Percentiles rank a stretch among this genome's conserved stretches.
Evolutionary conservation across 2,888 invertebrate genomes (phyloP).

Genomic region (Siphlonurus alternatus): DNA sequence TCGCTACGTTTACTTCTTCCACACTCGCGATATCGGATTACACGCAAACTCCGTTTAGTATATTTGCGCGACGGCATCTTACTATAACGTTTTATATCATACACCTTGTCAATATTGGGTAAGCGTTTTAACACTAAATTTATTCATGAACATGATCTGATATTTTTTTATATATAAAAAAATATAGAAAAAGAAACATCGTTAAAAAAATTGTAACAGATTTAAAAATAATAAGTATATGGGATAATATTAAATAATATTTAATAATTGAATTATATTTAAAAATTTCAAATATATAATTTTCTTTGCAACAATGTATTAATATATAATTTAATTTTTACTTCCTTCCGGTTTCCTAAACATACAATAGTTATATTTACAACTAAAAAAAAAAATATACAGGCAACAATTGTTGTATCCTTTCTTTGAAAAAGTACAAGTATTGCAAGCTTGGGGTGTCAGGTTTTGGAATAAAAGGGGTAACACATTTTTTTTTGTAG

Average conservation of each 20-base stretch:
- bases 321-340: not conserved
- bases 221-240: too few relatives aligned
- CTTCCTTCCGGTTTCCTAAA: not conserved
- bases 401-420: too few relatives aligned
- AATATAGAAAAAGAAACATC: too few relatives aligned
- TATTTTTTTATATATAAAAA: not conserved
- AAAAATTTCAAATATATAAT: too few relatives aligned
- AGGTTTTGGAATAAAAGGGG: not conserved
- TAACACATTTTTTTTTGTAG: not conserved
- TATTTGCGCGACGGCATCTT: not conserved
- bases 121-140: not conserved
- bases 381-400: not conserved
- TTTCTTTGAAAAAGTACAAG: too few relatives aligned
- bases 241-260: too few relatives aligned
- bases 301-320: too few relatives aligned
- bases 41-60: not conserved
- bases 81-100: not conserved
- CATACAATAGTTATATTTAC: not conserved
- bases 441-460: not conserved
- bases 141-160: not conserved
- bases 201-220: too few relatives aligned
- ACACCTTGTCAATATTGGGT: conserved; percentile 1
- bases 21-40: not conserved
- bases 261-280: too few relatives aligned
- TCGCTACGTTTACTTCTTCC: not conserved